Conservation (phyloP, 35 echinoderm and acorn worm genomes). For the Acanthaster planci region DNA sequence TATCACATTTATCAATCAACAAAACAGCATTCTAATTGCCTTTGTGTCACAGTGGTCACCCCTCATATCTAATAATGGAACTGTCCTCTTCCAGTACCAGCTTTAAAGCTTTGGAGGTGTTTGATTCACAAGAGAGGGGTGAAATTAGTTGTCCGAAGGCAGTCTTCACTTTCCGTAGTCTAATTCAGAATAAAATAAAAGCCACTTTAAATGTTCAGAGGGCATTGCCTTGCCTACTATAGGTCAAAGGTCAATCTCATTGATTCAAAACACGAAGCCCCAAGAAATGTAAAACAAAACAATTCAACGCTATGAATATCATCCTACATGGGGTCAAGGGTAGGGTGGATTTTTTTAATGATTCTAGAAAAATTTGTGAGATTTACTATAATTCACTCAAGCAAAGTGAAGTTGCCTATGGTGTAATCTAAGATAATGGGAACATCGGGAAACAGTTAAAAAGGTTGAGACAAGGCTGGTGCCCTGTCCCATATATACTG, state of each 20-base stretch:
- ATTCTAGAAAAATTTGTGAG: slow-evolving; percentile 27
- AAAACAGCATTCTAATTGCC: slow-evolving; percentile 18
- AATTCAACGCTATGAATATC: background rate
- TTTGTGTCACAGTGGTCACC: background rate
- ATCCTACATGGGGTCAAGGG: background rate
- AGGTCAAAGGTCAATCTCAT: slow-evolving; percentile 13
- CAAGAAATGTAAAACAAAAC: background rate
- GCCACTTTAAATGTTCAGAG: background rate
- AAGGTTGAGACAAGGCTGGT: background rate
- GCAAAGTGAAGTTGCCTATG: background rate
- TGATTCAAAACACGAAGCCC: background rate
- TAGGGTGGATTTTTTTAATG: background rate
- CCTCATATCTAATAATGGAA: background rate
- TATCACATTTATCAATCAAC: slow-evolving; percentile 25
- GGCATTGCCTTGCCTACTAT: background rate
- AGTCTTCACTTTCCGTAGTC: background rate
- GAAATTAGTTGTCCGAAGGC: background rate
- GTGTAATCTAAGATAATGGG: background rate
- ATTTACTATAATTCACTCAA: slow-evolving; percentile 6
- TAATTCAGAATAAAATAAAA: slow-evolving; percentile 18
- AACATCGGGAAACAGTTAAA: background rate
- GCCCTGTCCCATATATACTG: background rate
- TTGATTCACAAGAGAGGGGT: slow-evolving; percentile 7
- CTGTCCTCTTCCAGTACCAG: background rate
- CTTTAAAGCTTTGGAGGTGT: background rate